Conservation (phyloP, 2,888 invertebrate species). For the Ashinkailepas kermadecensis region DNA sequence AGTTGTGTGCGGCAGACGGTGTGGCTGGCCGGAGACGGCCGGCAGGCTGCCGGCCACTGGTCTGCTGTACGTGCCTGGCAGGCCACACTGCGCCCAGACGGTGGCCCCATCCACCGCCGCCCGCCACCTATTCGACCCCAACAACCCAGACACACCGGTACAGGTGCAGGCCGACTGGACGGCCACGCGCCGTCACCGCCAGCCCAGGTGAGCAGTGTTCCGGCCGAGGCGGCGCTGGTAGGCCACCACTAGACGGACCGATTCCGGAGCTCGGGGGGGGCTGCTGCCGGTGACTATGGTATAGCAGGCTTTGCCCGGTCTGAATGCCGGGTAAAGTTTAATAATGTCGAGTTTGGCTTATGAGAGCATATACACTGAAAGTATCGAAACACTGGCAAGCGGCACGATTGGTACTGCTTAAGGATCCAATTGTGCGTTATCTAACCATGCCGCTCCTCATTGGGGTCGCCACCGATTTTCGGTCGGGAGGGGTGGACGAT, state of each 20-base stretch:
- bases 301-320: no score
- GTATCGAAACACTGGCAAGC: no score
- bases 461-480: no score
- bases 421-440: no score
- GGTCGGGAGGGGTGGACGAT: no score
- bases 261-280: no score
- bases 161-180: not conserved
- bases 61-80: not conserved
- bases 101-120: conserved; percentile 35
- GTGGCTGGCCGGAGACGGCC: not conserved
- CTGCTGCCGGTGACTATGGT: no score
- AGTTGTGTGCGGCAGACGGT: not conserved
- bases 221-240: not conserved
- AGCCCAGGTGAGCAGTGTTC: not conserved
- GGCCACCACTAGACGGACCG: not conserved
- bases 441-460: no score
- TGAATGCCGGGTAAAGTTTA: no score
- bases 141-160: conserved; percentile 63
- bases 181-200: not conserved
- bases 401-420: no score
- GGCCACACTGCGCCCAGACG: not conserved
- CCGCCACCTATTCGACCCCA: conserved; percentile 54
- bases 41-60: not conserved
- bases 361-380: no score
- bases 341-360: no score